Percentiles rank a stretch among this genome's conserved stretches.
Evolutionary conservation across 2,797 vertebrate species (phyloP).

Genomic region (Halcyon badia): DNA sequence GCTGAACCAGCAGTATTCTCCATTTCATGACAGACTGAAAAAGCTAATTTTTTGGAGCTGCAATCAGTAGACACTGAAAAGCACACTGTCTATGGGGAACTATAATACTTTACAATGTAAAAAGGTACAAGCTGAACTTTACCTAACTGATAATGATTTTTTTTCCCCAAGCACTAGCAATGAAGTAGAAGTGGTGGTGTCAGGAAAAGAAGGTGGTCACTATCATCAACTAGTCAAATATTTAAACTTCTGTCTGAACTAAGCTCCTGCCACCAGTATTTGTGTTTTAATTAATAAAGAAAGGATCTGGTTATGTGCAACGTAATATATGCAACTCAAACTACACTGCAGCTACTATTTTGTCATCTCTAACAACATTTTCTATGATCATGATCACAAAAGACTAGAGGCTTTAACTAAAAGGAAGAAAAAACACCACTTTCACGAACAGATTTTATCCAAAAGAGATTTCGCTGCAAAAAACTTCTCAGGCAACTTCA

Average conservation of each 20-base stretch:
- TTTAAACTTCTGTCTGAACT: neutral
- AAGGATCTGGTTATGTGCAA: neutral
- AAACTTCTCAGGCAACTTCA: neutral
- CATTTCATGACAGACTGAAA: neutral
- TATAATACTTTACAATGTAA: neutral
- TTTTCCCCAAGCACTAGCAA: neutral
- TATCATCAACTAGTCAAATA: neutral
- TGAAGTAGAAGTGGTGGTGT: neutral
- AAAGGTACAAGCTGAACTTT: conserved; percentile 11
- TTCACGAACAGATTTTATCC: neutral
- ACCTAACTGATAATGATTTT: neutral
- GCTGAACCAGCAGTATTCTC: neutral
- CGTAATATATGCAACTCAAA: neutral
- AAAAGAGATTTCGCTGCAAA: neutral
- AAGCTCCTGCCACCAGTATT: neutral
- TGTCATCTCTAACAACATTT: neutral
- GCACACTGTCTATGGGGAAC: neutral
- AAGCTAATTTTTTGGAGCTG: neutral
- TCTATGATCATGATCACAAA: neutral
- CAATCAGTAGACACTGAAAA: neutral
- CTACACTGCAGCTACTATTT: neutral
- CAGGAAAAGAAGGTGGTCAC: neutral
- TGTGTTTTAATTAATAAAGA: neutral
- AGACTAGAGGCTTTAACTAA: neutral
- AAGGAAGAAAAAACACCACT: neutral